These are phyloP conservation scores for Frieseomelitta varia DNA, from an alignment of 1,140 invertebrate species.

Conservation along the genomic window DNA sequence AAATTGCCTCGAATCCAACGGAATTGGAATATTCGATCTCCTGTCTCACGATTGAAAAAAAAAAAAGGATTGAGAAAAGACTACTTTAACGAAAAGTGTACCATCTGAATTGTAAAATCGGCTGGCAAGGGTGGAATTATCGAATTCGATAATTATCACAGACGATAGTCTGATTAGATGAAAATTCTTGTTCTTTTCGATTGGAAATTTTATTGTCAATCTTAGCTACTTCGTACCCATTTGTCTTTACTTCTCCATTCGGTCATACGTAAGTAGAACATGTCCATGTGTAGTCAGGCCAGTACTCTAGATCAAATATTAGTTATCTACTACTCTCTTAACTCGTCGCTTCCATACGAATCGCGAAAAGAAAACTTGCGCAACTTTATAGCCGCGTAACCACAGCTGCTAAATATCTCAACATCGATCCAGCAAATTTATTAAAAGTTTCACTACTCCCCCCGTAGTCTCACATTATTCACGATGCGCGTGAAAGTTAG, in stretches of 20 bases:
- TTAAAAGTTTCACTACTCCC: not conserved
- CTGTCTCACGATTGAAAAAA: not conserved
- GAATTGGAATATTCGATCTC: not conserved
- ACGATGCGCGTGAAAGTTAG: not conserved
- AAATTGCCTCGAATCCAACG: not conserved
- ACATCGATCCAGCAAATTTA: not conserved
- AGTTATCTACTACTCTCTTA: not conserved
- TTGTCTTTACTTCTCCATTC: too few species aligned
- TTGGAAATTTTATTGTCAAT: too few species aligned
- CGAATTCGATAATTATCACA: too few species aligned
- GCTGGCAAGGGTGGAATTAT: too few species aligned
- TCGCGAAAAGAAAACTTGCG: not conserved
- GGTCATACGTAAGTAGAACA: too few species aligned
- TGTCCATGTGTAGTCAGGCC: too few species aligned
- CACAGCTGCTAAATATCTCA: too few species aligned
- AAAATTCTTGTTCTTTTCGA: too few species aligned
- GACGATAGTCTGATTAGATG: too few species aligned
- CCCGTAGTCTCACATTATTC: not conserved
- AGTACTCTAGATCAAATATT: not conserved
- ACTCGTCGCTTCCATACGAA: not conserved
- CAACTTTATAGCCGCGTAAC: not conserved
- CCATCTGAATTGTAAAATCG: not conserved
- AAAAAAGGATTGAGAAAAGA: too few species aligned
- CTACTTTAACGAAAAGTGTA: not conserved
- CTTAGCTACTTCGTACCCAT: too few species aligned